These are phyloP conservation scores for Tineola bisselliella DNA, from an alignment of 2,888 invertebrate genomes.

Conservation along the genomic window DNA sequence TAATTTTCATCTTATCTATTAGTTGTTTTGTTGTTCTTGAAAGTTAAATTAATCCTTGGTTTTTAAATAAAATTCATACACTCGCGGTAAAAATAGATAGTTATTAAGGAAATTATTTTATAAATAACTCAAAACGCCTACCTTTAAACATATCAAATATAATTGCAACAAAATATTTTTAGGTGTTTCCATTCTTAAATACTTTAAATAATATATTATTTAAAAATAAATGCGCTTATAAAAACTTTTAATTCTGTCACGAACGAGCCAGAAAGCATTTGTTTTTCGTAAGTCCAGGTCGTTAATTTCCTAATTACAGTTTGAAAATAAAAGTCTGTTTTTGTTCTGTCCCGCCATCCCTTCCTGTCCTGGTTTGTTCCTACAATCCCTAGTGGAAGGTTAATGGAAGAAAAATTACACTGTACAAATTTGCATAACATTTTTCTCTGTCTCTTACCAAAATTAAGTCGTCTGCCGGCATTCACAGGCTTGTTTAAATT, in stretches of 20 bases:
- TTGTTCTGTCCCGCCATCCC: slow-evolving; percentile 40
- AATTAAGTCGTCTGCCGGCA: slow-evolving; percentile 54
- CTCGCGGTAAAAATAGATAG: no score
- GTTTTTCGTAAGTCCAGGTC: slow-evolving; percentile 49
- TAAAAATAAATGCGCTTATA: no score
- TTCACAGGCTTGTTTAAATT: slow-evolving; percentile 58
- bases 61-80: no score
- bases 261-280: slow-evolving; percentile 30
- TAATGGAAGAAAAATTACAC: slow-evolving; percentile 64
- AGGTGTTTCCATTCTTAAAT: no score
- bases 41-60: no score
- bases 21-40: neutral
- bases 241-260: neutral
- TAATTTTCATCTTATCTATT: neutral
- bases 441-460: slow-evolving; percentile 52
- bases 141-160: no score
- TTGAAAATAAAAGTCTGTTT: slow-evolving; percentile 57
- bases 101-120: no score
- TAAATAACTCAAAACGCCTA: no score
- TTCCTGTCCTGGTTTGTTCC: slow-evolving; percentile 27
- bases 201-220: neutral
- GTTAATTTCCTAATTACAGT: slow-evolving; percentile 65
- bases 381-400: slow-evolving; percentile 46
- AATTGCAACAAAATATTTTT: no score
- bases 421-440: slow-evolving; percentile 67